A percentile compares a stretch with the other conserved stretches of the same genome.
Conservation (phyloP, 2,888 invertebrate genomes). For the Trichopria drosophilae region DNA sequence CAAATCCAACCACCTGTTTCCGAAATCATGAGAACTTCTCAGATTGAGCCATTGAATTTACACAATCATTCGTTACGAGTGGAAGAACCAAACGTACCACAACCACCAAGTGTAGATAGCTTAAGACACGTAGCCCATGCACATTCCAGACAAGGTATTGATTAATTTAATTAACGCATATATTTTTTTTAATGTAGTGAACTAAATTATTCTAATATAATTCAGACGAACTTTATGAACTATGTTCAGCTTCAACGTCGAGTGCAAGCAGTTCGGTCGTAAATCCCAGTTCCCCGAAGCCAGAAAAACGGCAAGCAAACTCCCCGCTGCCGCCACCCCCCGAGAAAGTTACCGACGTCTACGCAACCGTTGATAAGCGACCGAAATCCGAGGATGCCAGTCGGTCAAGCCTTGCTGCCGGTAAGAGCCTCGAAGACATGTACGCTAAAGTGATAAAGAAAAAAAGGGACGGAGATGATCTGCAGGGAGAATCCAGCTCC, state of each 20-base stretch:
- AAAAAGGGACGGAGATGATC: conserved; percentile 58
- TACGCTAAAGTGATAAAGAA: conserved; percentile 85
- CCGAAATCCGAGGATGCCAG: conserved; percentile 46
- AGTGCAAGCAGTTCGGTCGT: conserved; percentile 71
- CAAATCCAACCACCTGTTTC: conserved; percentile 69
- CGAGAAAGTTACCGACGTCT: conserved; percentile 60
- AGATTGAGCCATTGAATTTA: conserved; percentile 53
- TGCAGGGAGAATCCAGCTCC: conserved; percentile 48
- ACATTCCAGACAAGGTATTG: conserved; percentile 64
- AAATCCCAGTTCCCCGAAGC: conserved; percentile 83
- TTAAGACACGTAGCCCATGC: conserved; percentile 65
- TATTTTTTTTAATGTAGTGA: conserved; percentile 11
- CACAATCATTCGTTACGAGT: conserved; percentile 44
- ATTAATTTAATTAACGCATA: neutral
- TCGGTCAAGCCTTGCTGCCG: conserved; percentile 39
- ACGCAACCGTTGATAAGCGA: conserved; percentile 55
- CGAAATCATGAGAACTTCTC: conserved; percentile 28
- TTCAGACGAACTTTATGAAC: too few species aligned
- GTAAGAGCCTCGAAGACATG: conserved; percentile 80
- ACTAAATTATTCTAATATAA: conserved; percentile 5
- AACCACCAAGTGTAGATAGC: conserved; percentile 67
- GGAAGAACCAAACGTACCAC: conserved; percentile 57
- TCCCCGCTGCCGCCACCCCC: conserved; percentile 85
- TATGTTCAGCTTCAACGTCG: conserved; percentile 76
- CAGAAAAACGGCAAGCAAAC: conserved; percentile 87